Conservation (phyloP, 2,888 invertebrate genomes). For the Entomobrya multifasciata region DNA sequence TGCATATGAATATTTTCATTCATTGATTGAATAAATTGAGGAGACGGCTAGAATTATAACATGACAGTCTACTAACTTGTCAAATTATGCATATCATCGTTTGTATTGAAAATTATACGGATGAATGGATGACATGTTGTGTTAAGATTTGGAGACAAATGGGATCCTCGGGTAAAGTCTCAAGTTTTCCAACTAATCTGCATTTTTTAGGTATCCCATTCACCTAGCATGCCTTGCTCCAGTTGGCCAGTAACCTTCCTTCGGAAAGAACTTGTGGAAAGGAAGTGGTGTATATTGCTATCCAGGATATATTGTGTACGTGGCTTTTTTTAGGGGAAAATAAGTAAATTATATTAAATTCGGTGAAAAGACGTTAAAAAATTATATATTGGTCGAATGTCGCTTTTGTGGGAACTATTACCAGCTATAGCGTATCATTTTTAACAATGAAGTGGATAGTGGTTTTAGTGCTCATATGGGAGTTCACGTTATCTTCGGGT, state of each 20-base stretch:
- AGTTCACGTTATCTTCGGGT: conserved; percentile 20
- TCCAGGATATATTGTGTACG: not conserved
- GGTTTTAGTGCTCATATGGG: conserved; percentile 44
- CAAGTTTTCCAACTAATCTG: conserved; percentile 21
- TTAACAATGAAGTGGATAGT: conserved; percentile 63
- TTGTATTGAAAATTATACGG: too few relatives aligned
- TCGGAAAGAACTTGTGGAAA: not conserved
- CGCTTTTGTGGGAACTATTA: conserved; percentile 44
- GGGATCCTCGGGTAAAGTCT: not conserved
- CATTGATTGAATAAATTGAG: too few relatives aligned
- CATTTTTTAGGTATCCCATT: conserved; percentile 10
- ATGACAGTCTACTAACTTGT: too few relatives aligned
- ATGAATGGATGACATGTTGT: too few relatives aligned
- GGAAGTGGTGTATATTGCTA: not conserved
- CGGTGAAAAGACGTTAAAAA: not conserved
- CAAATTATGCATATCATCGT: too few relatives aligned
- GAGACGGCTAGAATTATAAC: too few relatives aligned
- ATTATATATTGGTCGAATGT: conserved; percentile 52
- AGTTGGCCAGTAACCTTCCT: conserved; percentile 71
- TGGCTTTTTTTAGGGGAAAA: not conserved
- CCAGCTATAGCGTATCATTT: conserved; percentile 16
- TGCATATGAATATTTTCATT: too few relatives aligned
- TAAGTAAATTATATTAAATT: not conserved
- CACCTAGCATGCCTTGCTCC: not conserved
- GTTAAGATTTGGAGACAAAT: not conserved